These are phyloP conservation scores for Spinibarbus caldwelli DNA, from an alignment of 2,797 vertebrate genomes.

Conservation along the genomic window DNA sequence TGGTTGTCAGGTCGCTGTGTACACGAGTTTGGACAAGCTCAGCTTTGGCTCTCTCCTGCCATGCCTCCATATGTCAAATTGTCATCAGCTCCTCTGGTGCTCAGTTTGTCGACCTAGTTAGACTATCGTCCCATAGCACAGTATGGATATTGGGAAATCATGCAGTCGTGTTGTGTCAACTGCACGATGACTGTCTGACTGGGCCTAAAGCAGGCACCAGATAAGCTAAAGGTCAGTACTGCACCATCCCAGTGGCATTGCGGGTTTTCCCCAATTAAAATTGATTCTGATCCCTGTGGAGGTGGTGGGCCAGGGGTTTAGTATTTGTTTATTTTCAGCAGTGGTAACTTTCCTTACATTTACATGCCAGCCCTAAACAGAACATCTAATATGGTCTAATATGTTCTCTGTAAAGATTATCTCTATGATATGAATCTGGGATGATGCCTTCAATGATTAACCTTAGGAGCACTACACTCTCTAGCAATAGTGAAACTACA, in stretches of 20 bases:
- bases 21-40: conserved; percentile 21
- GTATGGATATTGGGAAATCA: conserved; percentile 2
- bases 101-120: conserved; percentile 37
- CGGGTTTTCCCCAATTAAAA: background rate
- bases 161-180: conserved; percentile 26
- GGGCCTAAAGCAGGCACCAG: background rate
- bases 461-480: background rate
- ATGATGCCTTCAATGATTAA: background rate
- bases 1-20: conserved; percentile 6
- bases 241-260: background rate
- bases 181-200: conserved; percentile 23
- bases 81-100: conserved; percentile 51
- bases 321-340: conserved; percentile 9
- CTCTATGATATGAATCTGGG: background rate
- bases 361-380: background rate
- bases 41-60: conserved; percentile 15
- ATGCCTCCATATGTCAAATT: conserved; percentile 47
- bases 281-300: background rate
- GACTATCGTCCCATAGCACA: background rate
- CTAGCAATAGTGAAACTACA: background rate
- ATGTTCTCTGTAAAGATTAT: background rate
- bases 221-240: background rate
- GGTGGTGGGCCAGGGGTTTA: background rate
- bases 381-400: background rate
- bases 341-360: background rate